Conservation (phyloP, 2,113 vertebrate species). For the Rutilus rutilus region DNA sequence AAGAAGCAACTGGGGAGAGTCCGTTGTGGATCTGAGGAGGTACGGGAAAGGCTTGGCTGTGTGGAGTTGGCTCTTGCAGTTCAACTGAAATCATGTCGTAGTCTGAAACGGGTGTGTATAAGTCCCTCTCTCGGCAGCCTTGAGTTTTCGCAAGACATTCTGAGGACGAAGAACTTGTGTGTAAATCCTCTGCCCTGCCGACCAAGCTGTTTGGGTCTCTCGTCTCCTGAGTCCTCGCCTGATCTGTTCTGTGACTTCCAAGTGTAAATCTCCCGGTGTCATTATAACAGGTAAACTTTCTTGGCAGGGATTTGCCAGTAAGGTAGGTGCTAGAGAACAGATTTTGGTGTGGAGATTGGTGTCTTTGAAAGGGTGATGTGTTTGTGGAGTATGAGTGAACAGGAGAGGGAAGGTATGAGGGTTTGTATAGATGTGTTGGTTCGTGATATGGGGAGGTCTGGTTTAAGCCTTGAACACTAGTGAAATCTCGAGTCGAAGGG, state of each 20-base stretch:
- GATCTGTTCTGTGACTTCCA: background rate
- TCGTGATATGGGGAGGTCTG: constrained; percentile 33
- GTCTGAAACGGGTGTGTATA: constrained; percentile 60
- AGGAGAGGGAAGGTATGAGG: constrained; percentile 50
- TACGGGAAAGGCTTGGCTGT: constrained; percentile 45
- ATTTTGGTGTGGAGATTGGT: constrained; percentile 35
- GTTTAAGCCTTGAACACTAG: constrained; percentile 35
- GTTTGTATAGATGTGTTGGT: constrained; percentile 43
- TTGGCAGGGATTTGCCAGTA: constrained; percentile 37
- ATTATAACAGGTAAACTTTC: constrained; percentile 53
- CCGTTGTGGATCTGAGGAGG: constrained; percentile 44
- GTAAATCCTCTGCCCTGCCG: constrained; percentile 37
- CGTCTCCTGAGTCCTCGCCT: constrained; percentile 16
- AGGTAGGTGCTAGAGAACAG: constrained; percentile 50
- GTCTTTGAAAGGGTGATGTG: constrained; percentile 54
- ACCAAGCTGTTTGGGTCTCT: background rate
- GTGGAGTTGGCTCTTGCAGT: constrained; percentile 53
- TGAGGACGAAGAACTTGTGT: constrained; percentile 63
- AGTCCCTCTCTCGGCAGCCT: constrained; percentile 48
- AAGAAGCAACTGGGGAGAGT: constrained; percentile 48
- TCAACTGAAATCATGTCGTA: constrained; percentile 54
- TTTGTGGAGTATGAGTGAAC: constrained; percentile 48
- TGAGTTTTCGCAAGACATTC: constrained; percentile 59
- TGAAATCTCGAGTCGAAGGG: constrained; percentile 24
- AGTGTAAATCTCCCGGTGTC: background rate